These are phyloP conservation scores for Drosophila kanekoi DNA, from an alignment of 2,888 invertebrate genomes.

Conservation along the genomic window DNA sequence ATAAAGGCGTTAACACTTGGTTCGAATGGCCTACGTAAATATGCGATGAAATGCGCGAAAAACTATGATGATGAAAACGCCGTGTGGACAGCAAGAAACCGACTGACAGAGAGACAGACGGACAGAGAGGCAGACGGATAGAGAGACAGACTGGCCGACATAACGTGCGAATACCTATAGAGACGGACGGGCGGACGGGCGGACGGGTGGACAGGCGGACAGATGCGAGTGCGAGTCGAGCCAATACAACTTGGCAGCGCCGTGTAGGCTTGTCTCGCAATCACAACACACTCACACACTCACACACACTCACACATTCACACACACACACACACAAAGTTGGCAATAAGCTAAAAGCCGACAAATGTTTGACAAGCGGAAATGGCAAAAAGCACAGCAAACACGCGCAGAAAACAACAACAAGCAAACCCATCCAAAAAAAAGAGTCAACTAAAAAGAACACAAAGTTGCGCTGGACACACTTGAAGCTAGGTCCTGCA, in stretches of 20 bases:
- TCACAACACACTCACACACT: constrained; percentile 31
- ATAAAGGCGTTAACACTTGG: constrained; percentile 77
- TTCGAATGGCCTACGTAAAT: constrained; percentile 76
- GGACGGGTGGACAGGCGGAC: constrained; percentile 28
- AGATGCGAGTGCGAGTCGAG: constrained; percentile 39
- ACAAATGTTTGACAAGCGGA: constrained; percentile 79
- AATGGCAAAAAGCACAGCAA: constrained; percentile 64
- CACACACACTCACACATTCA: constrained; percentile 23
- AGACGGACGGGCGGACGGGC: constrained; percentile 12
- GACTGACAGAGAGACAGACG: neutral
- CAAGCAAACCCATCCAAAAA: constrained; percentile 16
- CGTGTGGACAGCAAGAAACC: constrained; percentile 24
- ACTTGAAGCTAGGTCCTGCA: too few relatives aligned
- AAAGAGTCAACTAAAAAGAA: neutral
- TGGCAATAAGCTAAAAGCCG: constrained; percentile 78
- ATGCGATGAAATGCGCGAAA: constrained; percentile 72
- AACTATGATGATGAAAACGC: constrained; percentile 54
- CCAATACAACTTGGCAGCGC: constrained; percentile 50
- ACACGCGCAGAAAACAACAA: constrained; percentile 36
- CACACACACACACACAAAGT: constrained; percentile 31
- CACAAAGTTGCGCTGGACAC: neutral
- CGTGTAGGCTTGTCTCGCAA: constrained; percentile 76
- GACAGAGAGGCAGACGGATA: neutral
- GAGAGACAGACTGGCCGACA: neutral
- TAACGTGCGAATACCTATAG: neutral